Conservation (phyloP, 2,797 vertebrate species). For the Trematomus bernacchii region DNA sequence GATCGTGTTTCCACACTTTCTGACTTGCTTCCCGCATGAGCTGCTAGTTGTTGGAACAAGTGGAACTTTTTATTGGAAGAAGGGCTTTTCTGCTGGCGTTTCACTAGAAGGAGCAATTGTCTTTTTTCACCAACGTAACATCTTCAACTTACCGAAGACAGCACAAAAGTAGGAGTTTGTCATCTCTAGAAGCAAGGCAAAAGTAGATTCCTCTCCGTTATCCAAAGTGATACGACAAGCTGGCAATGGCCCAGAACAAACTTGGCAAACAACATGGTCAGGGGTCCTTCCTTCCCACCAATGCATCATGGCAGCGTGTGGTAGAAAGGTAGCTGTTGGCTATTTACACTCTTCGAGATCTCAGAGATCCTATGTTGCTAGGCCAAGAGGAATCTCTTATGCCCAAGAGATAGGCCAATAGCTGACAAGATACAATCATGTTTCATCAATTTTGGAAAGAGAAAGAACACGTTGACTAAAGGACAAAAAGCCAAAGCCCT, state of each 20-base stretch:
- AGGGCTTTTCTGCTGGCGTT: no score
- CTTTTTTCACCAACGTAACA: no score
- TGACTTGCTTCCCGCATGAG: no score
- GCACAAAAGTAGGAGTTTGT: not conserved
- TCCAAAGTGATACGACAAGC: slow-evolving; percentile 7
- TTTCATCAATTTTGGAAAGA: slow-evolving; percentile 1
- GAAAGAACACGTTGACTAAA: not conserved
- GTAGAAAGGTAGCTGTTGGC: slow-evolving; percentile 16
- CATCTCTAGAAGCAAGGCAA: slow-evolving; percentile 5
- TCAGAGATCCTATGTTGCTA: slow-evolving; percentile 13
- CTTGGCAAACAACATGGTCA: slow-evolving; percentile 38
- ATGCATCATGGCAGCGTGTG: slow-evolving; percentile 5
- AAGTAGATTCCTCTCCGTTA: not conserved
- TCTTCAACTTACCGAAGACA: no score
- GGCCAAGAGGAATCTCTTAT: slow-evolving; percentile 5
- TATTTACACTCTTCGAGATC: slow-evolving; percentile 34
- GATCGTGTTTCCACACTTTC: no score
- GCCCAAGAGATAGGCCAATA: slow-evolving; percentile 41
- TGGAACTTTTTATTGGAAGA: no score
- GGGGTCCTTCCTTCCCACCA: slow-evolving; percentile 23
- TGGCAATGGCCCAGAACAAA: slow-evolving; percentile 30
- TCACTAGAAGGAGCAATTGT: no score
- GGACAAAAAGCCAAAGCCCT: slow-evolving; percentile 11
- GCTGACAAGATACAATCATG: slow-evolving; percentile 20
- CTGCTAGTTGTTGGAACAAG: no score